Percentiles rank a stretch among this genome's conserved stretches.
Conservation (phyloP, 2,888 invertebrate genomes). For the Hydroisotoma schaefferi region DNA sequence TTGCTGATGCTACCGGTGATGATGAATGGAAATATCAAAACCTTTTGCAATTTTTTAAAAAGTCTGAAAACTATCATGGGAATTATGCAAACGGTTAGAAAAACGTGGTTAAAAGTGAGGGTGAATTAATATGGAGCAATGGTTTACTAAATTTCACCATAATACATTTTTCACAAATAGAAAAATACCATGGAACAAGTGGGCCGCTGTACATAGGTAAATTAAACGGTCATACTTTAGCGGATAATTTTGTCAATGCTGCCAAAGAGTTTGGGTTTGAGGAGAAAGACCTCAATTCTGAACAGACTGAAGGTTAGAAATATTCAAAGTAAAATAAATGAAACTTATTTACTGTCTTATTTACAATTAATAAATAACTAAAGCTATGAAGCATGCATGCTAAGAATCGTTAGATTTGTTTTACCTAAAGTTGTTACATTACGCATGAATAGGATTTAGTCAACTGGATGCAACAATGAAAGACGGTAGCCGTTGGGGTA, state of each 20-base stretch:
- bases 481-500: conserved; percentile 34
- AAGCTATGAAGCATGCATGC: neutral
- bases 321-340: neutral
- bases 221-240: conserved; percentile 22
- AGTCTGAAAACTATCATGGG: conserved; percentile 41
- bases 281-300: conserved; percentile 34
- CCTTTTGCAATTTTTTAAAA: conserved; percentile 35
- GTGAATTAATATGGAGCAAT: neutral
- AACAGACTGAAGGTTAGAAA: conserved; percentile 35
- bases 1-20: conserved; percentile 32
- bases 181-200: conserved; percentile 21
- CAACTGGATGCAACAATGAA: conserved; percentile 39
- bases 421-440: neutral
- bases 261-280: conserved; percentile 37
- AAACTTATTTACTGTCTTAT: neutral
- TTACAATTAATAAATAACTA: neutral
- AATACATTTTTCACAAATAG: too few species aligned
- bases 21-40: conserved; percentile 34
- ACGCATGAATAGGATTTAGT: conserved; percentile 28
- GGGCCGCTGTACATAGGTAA: conserved; percentile 36
- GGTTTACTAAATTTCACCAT: neutral
- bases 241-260: conserved; percentile 33
- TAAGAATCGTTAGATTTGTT: neutral
- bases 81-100: conserved; percentile 30
- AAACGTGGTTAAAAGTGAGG: neutral